Percentiles rank a stretch among this genome's conserved stretches.
Conservation (phyloP, 2,888 invertebrate species). For the Thereva nobilitata region DNA sequence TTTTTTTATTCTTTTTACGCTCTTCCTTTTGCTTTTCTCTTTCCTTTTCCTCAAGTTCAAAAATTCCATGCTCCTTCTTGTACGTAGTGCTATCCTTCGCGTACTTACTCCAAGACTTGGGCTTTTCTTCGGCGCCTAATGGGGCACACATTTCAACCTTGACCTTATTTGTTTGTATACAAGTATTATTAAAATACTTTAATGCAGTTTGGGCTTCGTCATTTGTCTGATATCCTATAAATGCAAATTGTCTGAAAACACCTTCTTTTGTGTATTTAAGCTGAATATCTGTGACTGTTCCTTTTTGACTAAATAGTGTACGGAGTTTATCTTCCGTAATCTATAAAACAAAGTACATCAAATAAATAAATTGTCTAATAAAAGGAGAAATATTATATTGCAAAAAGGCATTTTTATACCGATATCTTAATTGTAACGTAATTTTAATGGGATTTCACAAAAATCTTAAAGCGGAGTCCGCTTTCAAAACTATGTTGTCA, state of each 20-base stretch:
- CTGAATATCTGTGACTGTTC: slow-evolving; percentile 89
- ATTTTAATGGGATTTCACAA: too few relatives aligned
- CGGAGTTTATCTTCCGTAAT: slow-evolving; percentile 76
- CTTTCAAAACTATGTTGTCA: too few relatives aligned
- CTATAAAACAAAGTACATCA: slow-evolving; percentile 59
- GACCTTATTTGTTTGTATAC: slow-evolving; percentile 80
- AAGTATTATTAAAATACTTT: slow-evolving; percentile 80
- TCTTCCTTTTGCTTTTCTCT: slow-evolving; percentile 48
- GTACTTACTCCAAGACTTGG: slow-evolving; percentile 93
- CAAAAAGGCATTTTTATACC: too few relatives aligned
- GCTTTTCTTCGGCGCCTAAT: slow-evolving; percentile 74
- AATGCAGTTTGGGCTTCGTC: slow-evolving; percentile 78
- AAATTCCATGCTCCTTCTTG: slow-evolving; percentile 61
- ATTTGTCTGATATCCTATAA: slow-evolving; percentile 85
- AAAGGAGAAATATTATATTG: neutral
- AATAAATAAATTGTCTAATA: slow-evolving; percentile 13
- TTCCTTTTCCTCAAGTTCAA: slow-evolving; percentile 48
- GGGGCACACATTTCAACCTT: slow-evolving; percentile 74
- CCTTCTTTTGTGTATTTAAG: slow-evolving; percentile 91
- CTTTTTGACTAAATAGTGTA: slow-evolving; percentile 76
- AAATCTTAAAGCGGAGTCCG: too few relatives aligned
- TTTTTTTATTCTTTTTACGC: slow-evolving; percentile 54
- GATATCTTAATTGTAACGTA: too few relatives aligned
- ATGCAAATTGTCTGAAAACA: slow-evolving; percentile 90
- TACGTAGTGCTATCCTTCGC: slow-evolving; percentile 74